Percentiles rank a stretch among this genome's conserved stretches.
Evolutionary conservation across 2,888 invertebrate species (phyloP).

Genomic region (Orthonevra nobilis): DNA sequence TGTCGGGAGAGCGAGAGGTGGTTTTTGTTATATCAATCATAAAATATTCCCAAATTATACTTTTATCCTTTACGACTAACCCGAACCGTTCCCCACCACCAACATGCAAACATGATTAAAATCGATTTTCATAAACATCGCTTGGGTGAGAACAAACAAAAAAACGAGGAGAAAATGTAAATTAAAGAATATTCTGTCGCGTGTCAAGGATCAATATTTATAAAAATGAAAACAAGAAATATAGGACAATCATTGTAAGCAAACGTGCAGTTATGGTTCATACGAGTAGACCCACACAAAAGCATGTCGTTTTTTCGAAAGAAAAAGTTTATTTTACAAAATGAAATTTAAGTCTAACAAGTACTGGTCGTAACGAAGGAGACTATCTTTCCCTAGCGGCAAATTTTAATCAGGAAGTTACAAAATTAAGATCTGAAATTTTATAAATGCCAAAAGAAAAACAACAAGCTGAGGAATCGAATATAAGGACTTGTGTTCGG

Average conservation of each 20-base stretch:
- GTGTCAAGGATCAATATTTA: slow-evolving; percentile 31
- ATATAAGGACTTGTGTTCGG: slow-evolving; percentile 32
- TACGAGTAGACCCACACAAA: background rate
- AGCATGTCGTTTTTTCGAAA: background rate
- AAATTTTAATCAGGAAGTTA: slow-evolving; percentile 35
- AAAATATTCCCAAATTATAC: slow-evolving; percentile 6
- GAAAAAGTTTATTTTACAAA: slow-evolving; percentile 9
- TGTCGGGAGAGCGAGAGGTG: too few species aligned
- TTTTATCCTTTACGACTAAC: background rate
- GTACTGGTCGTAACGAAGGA: slow-evolving; percentile 10
- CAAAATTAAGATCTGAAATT: slow-evolving; percentile 36
- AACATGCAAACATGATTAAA: slow-evolving; percentile 24
- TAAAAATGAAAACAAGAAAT: background rate
- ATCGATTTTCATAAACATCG: slow-evolving; percentile 34
- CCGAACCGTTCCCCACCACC: too few species aligned
- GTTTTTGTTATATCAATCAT: slow-evolving; percentile 7
- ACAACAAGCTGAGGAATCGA: slow-evolving; percentile 32
- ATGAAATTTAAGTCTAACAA: background rate
- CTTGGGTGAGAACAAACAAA: background rate
- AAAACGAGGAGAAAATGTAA: too few species aligned
- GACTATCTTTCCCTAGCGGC: background rate
- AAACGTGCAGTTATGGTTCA: background rate
- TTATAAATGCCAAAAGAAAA: slow-evolving; percentile 42
- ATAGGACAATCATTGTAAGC: background rate
- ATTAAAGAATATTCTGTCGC: slow-evolving; percentile 9